Evolutionary conservation across 2,113 vertebrate genomes (phyloP), one percentile per base, ranked within the genome.

Genomic region (Aptenodytes patagonicus): DNA sequence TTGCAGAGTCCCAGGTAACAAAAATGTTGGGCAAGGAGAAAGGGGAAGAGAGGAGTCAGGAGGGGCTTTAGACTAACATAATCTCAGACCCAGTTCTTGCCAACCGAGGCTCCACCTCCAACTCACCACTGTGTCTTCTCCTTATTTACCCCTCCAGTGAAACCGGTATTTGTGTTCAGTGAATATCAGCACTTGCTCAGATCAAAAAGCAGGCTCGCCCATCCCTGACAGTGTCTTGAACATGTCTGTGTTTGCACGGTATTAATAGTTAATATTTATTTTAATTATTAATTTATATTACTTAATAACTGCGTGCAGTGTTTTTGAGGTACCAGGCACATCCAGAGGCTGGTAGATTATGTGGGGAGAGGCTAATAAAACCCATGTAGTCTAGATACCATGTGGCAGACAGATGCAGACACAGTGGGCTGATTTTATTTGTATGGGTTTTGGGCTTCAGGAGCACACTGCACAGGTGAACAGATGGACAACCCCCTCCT

Each of bases 251-350:
- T 82, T 91, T 87, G 73, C 58, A 80, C 0, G 1, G 54, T 76
- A 61, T 76, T 79, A 94, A 78, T 32, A 94, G 42, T 64, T 94
- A 75, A 85, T 93, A 68, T n/a, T 93, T 65, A 69, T 38, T 90
- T 84, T 38, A 83, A 82, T 87, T 57, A 72, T 76, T 89, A 80
- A 69, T 95, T 65, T 69, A 29, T 72, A 69, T 71, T 58, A 70
- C 49, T 77, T 65, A 89, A 72, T 64, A 87, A 44, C 47, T 6
- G 36, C 40, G 7, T 12, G 31, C 40, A 38, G n/a, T 36, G 32
- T 62, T 93, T 25, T 3, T 47, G 57, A 68, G 49, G 38, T 15
- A 44, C 13, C 18, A 90, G 76, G 62, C 47, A 72, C 42, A 60
- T 51, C 40, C 71, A 82, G 42, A 89, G 29, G 10, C 47, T 44